A percentile compares a stretch with the other conserved stretches of the same genome.
phyloP scores from a whole-genome alignment of 2,113 vertebrate genomes.

The Pelecanoides urinatrix region DNA sequence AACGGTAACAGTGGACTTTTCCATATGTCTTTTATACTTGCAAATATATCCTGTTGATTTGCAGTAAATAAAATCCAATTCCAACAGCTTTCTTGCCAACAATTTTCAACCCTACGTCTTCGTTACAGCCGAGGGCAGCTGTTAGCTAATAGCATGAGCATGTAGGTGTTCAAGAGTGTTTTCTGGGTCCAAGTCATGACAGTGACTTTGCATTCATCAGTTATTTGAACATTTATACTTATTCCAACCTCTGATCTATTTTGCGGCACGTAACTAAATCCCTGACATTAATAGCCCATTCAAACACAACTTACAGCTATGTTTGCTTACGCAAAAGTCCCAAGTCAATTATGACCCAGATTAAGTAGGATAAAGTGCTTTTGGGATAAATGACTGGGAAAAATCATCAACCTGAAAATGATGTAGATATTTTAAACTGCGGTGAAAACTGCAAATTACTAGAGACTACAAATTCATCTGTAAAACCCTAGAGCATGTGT shows the following conservation, averaged over 20 bases:
- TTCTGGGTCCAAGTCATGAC: background rate
- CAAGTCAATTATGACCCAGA: conserved; percentile 40
- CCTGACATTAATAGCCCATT: background rate
- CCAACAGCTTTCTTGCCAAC: background rate
- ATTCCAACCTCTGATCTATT: background rate
- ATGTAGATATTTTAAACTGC: background rate
- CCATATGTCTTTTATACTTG: conserved; percentile 4
- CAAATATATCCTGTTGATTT: conserved; percentile 40
- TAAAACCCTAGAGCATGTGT: conserved; percentile 15
- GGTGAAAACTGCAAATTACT: background rate
- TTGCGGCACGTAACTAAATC: background rate
- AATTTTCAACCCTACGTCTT: background rate
- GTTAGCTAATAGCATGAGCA: background rate
- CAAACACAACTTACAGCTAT: background rate
- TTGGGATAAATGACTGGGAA: conserved; percentile 34
- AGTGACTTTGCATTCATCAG: background rate
- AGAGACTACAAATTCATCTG: background rate
- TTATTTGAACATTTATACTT: background rate
- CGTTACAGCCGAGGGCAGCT: background rate
- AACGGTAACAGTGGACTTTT: background rate
- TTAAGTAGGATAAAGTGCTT: conserved; percentile 31
- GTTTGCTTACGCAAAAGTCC: background rate
- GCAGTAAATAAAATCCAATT: conserved; percentile 38
- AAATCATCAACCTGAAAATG: conserved; percentile 48
- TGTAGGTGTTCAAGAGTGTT: background rate